Base-by-base conservation (phyloP, 2,113 vertebrate species). In the Poeciliopsis occidentalis region DNA sequence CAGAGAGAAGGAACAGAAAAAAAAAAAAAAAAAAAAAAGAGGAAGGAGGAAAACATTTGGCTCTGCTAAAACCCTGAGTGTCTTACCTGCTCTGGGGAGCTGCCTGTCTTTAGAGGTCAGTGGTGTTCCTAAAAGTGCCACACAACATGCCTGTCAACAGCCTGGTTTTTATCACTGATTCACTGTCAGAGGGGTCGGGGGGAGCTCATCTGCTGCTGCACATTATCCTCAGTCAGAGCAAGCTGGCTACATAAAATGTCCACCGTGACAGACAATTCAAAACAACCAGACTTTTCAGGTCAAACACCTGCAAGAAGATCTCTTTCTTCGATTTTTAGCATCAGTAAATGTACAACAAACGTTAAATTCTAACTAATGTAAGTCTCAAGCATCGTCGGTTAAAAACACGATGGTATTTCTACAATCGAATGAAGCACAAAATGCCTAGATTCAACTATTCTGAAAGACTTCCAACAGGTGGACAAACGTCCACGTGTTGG, bases 61-160 rank as follows among this genome's bases (percentile, higher is more conserved):
- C 62, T 70, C 74, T 79, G 63, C 19, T 75, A 66, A n/a, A 62
- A 27, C 67, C 68, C 88, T 77, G 29, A 39, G 27, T 31, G 64
- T 88, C 94, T 94, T 95, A 95, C 92, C 93, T 92, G 90, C 61
- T 75, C 69, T 85, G 82, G 73, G 79, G 75, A 77, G 85, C 70
- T 44, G 80, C 60, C 73, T 80, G 71, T 69, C 79, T 83, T 91
- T 91, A 94, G 86, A 85, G 86, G 85, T 93, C 86, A 47, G 89
- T 93, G 84, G 86, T 90, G 87, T 79, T 93, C 92, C 93, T 94
- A 92, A 83, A 94, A 94, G 54, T 67, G 39, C 87, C 89, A 94
- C 78, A 92, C 75, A 88, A 94, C 80, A 90, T 26, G 71, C 84
- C 85, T 73, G 84, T 91, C 87, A 91, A 79, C 77, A 78, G 60